Evolutionary conservation across 2,797 vertebrate genomes (phyloP).

Genomic region (Smutsia gigantea): DNA sequence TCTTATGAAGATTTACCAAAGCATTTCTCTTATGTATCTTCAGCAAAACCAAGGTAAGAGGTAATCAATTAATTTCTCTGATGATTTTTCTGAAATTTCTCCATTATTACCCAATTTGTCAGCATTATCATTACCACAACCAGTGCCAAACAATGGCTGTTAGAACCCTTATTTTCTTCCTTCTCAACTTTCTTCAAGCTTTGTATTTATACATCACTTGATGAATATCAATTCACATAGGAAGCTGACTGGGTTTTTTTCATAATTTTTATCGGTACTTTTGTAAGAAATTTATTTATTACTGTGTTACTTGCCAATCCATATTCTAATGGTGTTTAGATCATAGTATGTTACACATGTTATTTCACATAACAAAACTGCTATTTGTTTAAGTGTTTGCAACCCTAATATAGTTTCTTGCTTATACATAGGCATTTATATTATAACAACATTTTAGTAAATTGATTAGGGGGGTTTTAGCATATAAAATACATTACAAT

Average conservation of each 20-base stretch:
- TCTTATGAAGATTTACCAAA: neutral
- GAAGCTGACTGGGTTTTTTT: neutral
- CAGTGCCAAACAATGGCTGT: neutral
- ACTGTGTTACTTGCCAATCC: neutral
- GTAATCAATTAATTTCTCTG: neutral
- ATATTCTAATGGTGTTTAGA: neutral
- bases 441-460: neutral
- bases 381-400: neutral
- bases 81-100: neutral
- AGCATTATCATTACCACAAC: neutral
- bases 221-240: neutral
- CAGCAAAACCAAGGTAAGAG: neutral
- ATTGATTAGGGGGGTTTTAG: neutral
- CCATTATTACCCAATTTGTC: neutral
- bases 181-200: neutral
- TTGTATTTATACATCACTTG: neutral
- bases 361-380: constrained; percentile 21
- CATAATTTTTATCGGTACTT: neutral
- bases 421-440: neutral
- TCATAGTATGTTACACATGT: neutral
- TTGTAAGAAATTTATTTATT: constrained; percentile 24
- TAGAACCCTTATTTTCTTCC: neutral
- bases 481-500: neutral
- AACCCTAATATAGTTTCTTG: neutral
- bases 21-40: neutral